Percentiles rank a stretch among this genome's conserved stretches.
Conservation (phyloP, 2,113 vertebrate genomes). For the Amblyopsis rosae region DNA sequence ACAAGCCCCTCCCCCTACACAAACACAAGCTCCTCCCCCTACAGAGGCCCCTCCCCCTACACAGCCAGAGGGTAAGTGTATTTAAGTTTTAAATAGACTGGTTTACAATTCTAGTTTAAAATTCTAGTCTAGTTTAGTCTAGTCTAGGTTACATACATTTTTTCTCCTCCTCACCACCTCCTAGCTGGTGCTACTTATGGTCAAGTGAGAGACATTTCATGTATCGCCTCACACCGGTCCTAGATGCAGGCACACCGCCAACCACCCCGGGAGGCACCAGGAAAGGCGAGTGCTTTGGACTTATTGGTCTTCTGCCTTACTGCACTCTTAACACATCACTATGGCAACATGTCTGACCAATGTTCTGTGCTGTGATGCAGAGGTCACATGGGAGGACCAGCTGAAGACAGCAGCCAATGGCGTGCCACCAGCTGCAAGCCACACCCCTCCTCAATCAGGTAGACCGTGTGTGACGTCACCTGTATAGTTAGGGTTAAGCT, state of each 20-base stretch:
- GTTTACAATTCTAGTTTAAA: too few relatives aligned
- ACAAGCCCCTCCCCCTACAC: not conserved
- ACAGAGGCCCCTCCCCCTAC: not conserved
- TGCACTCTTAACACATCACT: too few relatives aligned
- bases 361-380: constrained; percentile 77
- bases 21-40: not conserved
- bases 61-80: not conserved
- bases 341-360: constrained; percentile 5
- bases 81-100: too few relatives aligned
- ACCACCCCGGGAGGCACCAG: constrained; percentile 65
- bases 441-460: constrained; percentile 80
- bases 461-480: constrained; percentile 53
- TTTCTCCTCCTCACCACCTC: constrained; percentile 16
- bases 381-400: constrained; percentile 98
- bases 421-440: constrained; percentile 81
- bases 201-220: too few relatives aligned
- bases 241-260: constrained; percentile 57
- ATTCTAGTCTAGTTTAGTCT: too few relatives aligned
- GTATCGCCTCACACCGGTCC: too few relatives aligned
- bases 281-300: constrained; percentile 58
- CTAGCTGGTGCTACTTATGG: too few relatives aligned
- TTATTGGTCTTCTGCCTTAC: too few relatives aligned
- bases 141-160: too few relatives aligned
- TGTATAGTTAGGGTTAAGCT: too few relatives aligned
- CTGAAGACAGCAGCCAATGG: constrained; percentile 86